Conservation (phyloP, 2,797 vertebrate genomes). For the Fringilla coelebs region DNA sequence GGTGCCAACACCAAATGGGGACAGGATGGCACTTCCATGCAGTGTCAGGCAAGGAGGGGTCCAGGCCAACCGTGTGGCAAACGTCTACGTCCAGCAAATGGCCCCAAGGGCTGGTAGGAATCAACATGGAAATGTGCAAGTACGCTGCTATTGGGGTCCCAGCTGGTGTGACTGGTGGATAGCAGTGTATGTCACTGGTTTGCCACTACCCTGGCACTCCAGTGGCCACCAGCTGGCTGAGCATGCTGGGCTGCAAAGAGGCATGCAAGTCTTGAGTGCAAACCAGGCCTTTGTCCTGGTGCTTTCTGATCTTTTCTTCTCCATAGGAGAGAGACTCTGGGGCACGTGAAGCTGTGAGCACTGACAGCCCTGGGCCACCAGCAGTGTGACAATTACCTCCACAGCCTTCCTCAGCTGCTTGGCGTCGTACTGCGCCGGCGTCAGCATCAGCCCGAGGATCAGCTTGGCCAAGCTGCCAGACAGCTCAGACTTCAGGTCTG, state of each 20-base stretch:
- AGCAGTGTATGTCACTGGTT: not conserved
- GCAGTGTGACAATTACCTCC: conserved; percentile 76
- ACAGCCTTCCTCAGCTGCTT: conserved; percentile 97
- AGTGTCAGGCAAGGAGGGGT: not conserved
- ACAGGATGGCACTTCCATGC: fast-evolving
- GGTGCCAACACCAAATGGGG: not conserved
- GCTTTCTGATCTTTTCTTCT: not conserved
- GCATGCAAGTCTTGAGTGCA: not conserved
- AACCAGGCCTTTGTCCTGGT: not conserved
- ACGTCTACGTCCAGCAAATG: not conserved
- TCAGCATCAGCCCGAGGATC: conserved; percentile 92
- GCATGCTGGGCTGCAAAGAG: not conserved
- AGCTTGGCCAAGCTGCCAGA: conserved; percentile 89
- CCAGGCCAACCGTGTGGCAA: not conserved
- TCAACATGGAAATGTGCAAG: fast-evolving
- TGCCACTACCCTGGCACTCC: not conserved
- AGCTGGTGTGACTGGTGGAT: not conserved
- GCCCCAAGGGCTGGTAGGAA: not conserved
- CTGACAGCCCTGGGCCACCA: fast-evolving
- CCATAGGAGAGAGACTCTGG: not conserved
- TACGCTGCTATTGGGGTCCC: not conserved
- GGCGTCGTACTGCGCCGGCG: conserved; percentile 90
- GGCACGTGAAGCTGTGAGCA: not conserved
- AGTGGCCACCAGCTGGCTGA: not conserved
- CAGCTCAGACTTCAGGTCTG: conserved; percentile 94